Conservation (phyloP, 1,140 invertebrate species). For the Diprion similis region DNA sequence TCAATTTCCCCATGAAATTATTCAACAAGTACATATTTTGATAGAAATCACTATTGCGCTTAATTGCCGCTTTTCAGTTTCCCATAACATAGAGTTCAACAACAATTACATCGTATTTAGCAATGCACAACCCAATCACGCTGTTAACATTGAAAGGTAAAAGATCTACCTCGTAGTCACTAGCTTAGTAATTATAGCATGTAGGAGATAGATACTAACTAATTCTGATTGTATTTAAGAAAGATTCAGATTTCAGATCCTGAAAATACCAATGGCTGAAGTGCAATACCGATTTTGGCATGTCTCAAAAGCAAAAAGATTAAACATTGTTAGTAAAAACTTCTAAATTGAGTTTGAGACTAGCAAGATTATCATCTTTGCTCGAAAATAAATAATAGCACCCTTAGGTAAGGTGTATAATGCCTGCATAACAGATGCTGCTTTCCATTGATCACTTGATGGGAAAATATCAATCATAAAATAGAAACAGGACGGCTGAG, state of each 20-base stretch:
- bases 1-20: background rate
- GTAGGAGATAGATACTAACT: background rate
- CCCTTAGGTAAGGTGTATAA: too few species aligned
- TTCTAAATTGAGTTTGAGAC: too few species aligned
- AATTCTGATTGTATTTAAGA: background rate
- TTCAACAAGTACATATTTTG: background rate
- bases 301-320: too few species aligned
- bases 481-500: background rate
- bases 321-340: too few species aligned
- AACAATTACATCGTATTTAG: background rate
- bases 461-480: background rate
- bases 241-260: background rate
- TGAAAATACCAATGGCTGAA: conserved; percentile 1
- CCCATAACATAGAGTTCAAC: background rate
- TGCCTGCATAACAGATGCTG: too few species aligned
- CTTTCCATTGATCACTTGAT: too few species aligned
- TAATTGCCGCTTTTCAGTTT: background rate
- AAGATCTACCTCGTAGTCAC: background rate
- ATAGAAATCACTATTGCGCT: conserved; percentile 5
- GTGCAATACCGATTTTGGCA: background rate
- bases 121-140: background rate
- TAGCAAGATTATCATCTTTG: background rate
- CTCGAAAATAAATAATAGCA: background rate
- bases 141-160: background rate
- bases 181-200: conserved; percentile 2